Evolutionary conservation across 2,113 vertebrate genomes (phyloP), one percentile per base, ranked within the genome.

Genomic region (Tinamus guttatus): DNA sequence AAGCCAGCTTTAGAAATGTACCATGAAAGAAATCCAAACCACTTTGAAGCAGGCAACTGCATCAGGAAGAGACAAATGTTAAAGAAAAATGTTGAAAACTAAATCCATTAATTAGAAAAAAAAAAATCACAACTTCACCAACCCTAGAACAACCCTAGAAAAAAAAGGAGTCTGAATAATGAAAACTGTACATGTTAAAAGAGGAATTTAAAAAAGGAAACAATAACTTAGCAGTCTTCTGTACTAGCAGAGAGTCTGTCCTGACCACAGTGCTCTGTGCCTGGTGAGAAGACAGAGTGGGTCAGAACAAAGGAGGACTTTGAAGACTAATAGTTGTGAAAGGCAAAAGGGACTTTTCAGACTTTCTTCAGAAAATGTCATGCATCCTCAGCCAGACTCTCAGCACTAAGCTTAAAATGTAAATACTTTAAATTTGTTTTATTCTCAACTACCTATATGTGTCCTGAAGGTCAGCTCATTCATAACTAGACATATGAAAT

Each of bases 321-420:
- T 84, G 83, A 96, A 96, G 69, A 90, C 60, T 94, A 68, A 64
- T 73, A 70, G 25, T 65, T 96, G 38, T 81, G 74, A 67, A 90
- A 86, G 22, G 90, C 86, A 90, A 62, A 89, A 86, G 80, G 62
- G 68, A 63, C 21, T 86, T 85, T 49, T 56, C 95, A 81, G 52
- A 83, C 79, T 80, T 95, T 67, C 64, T 82, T 70, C 82, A 83
- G 81, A 94, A 94, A 90, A 63, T 56, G 41, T 89, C 63, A 86
- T 17, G 76, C 60, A 84, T 90, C 34, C 24, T 92, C 62, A 84
- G 76, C 74, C 83, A 96, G 81, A 40, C 85, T 86, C 67, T 95
- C 83, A 83, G 20, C 77, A 81, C 75, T 56, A 85, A 90, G 45
- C 15, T 30, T 49, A 86, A 76, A 92, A 78, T 60, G 70, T 56